These are phyloP conservation scores for Colletes collaris DNA, from an alignment of 2,888 invertebrate species.

Conservation along the genomic window DNA sequence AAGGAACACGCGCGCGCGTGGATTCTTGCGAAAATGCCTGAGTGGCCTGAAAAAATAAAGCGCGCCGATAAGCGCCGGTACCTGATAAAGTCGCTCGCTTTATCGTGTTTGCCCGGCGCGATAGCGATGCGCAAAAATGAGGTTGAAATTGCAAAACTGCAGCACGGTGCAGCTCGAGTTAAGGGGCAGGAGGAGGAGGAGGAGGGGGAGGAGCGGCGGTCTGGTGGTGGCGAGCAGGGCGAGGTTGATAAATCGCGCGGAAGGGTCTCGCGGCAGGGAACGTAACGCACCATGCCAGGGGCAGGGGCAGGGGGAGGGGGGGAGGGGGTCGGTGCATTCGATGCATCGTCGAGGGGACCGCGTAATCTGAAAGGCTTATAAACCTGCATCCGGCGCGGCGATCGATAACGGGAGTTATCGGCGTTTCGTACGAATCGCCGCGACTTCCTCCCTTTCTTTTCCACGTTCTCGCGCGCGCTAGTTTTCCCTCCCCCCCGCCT, in stretches of 20 bases:
- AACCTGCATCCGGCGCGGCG: conserved; percentile 76
- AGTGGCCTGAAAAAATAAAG: conserved; percentile 81
- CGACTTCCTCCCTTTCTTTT: conserved; percentile 49
- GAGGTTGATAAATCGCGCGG: conserved; percentile 68
- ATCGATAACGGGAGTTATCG: conserved; percentile 78
- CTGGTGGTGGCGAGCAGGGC: conserved; percentile 39
- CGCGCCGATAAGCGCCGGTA: conserved; percentile 76
- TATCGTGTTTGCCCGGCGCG: conserved; percentile 80
- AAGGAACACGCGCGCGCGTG: conserved; percentile 42
- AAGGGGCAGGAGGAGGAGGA: conserved; percentile 22
- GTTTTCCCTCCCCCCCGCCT: conserved; percentile 8
- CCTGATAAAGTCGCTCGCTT: conserved; percentile 70
- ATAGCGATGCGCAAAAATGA: conserved; percentile 81
- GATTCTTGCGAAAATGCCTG: conserved; percentile 80
- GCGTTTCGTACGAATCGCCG: conserved; percentile 69
- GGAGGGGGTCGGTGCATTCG: conserved; percentile 57
- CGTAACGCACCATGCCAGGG: conserved; percentile 37
- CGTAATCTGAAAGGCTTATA: conserved; percentile 77
- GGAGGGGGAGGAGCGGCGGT: background rate
- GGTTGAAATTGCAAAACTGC: conserved; percentile 82
- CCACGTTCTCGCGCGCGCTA: conserved; percentile 44
- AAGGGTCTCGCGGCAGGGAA: conserved; percentile 55
- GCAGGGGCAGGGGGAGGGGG: background rate
- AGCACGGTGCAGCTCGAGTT: conserved; percentile 42
- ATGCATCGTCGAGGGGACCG: conserved; percentile 68